Percentiles rank a stretch among this genome's conserved stretches.
These are phyloP conservation scores for Neodiprion fabricii DNA, from an alignment of 1,140 invertebrate species.

Conservation along the genomic window DNA sequence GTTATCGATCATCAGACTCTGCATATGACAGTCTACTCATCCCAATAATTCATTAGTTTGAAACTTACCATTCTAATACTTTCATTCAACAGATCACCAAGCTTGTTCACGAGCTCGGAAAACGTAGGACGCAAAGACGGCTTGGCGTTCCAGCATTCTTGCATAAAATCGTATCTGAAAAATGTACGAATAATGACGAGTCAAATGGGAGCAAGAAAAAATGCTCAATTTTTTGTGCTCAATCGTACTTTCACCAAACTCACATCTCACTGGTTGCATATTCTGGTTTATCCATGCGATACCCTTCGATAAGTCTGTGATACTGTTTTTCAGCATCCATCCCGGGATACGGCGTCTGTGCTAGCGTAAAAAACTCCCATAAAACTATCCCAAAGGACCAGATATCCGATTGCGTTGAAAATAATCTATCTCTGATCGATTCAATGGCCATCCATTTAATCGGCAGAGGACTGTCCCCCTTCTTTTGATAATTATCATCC, in stretches of 20 bases:
- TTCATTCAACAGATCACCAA: constrained; percentile 82
- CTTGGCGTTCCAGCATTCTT: constrained; percentile 83
- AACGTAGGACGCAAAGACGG: constrained; percentile 82
- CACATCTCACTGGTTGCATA: constrained; percentile 80
- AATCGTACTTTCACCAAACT: constrained; percentile 37
- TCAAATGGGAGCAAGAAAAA: not conserved
- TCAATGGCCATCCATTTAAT: constrained; percentile 87
- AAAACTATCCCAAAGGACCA: constrained; percentile 94
- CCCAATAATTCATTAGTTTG: too few relatives aligned
- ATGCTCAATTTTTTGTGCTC: constrained; percentile 14
- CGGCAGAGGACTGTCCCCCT: constrained; percentile 78
- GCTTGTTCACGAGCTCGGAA: constrained; percentile 72
- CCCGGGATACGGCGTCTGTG: constrained; percentile 86
- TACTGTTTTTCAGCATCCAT: constrained; percentile 78
- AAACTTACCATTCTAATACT: constrained; percentile 77
- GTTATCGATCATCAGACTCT: too few relatives aligned
- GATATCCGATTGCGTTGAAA: constrained; percentile 88
- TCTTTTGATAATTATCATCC: constrained; percentile 91
- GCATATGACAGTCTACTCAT: too few relatives aligned
- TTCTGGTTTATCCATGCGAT: constrained; percentile 84
- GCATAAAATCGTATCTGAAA: constrained; percentile 82
- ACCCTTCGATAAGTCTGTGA: constrained; percentile 80
- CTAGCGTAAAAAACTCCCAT: constrained; percentile 95
- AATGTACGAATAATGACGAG: not conserved
- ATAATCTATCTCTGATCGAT: constrained; percentile 79